Evolutionary conservation across 2,113 vertebrate genomes (phyloP), one percentile per base, ranked within the genome.

Genomic region (Melanerpes aurifrons): DNA sequence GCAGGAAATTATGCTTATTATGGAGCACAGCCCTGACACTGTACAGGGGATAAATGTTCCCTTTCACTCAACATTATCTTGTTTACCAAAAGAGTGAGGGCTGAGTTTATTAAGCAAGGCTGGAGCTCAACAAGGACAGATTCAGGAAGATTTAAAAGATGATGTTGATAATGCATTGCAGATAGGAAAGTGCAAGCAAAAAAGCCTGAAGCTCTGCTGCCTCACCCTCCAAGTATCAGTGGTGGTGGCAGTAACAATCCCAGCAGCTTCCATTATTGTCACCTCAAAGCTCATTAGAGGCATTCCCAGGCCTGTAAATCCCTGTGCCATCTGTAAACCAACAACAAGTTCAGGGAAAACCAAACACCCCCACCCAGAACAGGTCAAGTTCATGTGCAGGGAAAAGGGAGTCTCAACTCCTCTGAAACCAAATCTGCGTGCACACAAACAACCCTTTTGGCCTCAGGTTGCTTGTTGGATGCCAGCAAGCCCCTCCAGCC

Each of bases 41-140:
- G 57, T 4, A 28, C 47, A 62, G 78, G 45, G 87, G 32, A 89
- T n/a, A 92, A 82, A 77, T 28, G 67, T 17, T 71, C 72, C 76
- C 72, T 81, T 86, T 47, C 59, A 68, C 11, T 73, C 54, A 79
- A 40, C 43, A 29, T 53, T 62, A 69, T 76, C 86, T 92, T 86
- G 64, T 78, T 95, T 71, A 89, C 45, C 81, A 24, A 14, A 77
- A 40, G 53, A 10, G 3, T 8, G 37, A 73, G 70, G 74, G 92
- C 58, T 35, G 69, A 94, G 81, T 79, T 72, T 86, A 77, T 59
- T 61, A 75, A 83, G 72, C 50, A 73, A 89, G 59, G 62, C 8
- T 87, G 62, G 50, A 83, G 85, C 58, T 76, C 77, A 83, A 35
- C 40, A 74, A 89, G 87, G 83, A 79, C 50, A 92, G 35, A 80